Base-by-base conservation (phyloP, 1,140 invertebrate genomes). In the Drosophila jambulina region DNA sequence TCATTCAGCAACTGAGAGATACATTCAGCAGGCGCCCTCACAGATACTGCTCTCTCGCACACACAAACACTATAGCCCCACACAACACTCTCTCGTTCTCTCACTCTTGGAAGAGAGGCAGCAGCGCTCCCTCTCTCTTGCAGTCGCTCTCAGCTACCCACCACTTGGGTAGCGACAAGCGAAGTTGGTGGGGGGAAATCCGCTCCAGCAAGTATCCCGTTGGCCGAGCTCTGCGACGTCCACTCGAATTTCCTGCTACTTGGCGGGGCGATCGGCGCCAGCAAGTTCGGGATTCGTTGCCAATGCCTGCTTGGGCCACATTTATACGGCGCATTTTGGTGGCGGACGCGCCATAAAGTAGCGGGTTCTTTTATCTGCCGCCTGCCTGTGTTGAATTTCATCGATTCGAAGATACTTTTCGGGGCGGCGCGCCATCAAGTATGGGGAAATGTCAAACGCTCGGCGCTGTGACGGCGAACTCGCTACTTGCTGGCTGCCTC, bases 361-460 rank as follows among this genome's bases (percentile, higher is more conserved):
- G 58, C 59, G 45, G 49, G 65, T 82, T 85, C 71, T 62, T 90
- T 78, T 67, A 70, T 76, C 79, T 80, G 62, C 75, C 60, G 62
- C 19, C 51, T 56, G 62, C 75, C 67, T 84, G 42, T 10, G 58
- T 46, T 59, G 57, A 78, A 80, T 70, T 78, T 77, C 54, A 62
- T 75, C 75, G 72, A 74, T 91, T 88, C 76, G 38, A n/a, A 6
- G 17, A 34, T 42, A 81, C 76, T 86, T 92, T 72, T 51, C 88
- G 86, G 91, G 15, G 90, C 88, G 75, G 25, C 78, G 91, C 91
- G 12, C 91, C 91, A 92, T 65, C 78, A 92, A 92, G 91, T 91
- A 62, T 84, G 42, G 79, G 72, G 91, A 92, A 76, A 92, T 92
- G 91, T 92, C 91, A 92, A 92, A 92, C 76, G 82, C 72, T 61